Evolutionary conservation across 1,140 invertebrate genomes (phyloP), one percentile per base, ranked within the genome.

Genomic region (Oppia nitens): DNA sequence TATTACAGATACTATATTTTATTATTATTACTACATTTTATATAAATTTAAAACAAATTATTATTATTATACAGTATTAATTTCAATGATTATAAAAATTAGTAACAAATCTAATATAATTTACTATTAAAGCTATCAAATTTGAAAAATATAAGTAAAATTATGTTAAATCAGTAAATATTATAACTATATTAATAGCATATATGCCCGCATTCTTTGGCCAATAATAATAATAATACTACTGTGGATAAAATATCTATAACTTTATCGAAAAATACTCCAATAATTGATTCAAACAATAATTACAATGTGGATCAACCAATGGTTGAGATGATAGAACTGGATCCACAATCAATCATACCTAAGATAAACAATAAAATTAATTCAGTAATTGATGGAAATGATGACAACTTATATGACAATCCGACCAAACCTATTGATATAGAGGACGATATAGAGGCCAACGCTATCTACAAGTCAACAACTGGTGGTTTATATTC

Each of bases 401-500:
- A 28, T 28, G n/a, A 6, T 20, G 27, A 28, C n/a, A 51, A 51
- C n/a, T n/a, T 20, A 4, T 51, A 6, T 25, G 49, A 4, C 14
- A 51, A 9, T 20, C 6, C 20, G 47, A n/a, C 53, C 11, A 26
- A 20, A 11, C 17, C 53, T 4, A 25, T 26, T 21, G 53, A 9
- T 17, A 26, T 6, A 29, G 53, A 52, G 50, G 50, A 12, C 11
- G 45, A 24, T 9, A 26, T 26, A 6, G 53, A 20, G 20, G 4
- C 53, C 21, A 26, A 20, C 11, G 4, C 28, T 20, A 28, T 12
- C 14, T 32, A 6, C 3, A 20, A 21, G 23, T 32, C 28, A 11
- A n/a, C n/a, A n/a, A 56, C 12, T 2, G 48, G 48, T 29, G 56
- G 56, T 14, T 47, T 57, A n/a, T 57, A 57, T 27, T 48, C 40